Base-by-base conservation (phyloP, 2,888 invertebrate genomes). In the Caenorhabditis drosophilae region DNA sequence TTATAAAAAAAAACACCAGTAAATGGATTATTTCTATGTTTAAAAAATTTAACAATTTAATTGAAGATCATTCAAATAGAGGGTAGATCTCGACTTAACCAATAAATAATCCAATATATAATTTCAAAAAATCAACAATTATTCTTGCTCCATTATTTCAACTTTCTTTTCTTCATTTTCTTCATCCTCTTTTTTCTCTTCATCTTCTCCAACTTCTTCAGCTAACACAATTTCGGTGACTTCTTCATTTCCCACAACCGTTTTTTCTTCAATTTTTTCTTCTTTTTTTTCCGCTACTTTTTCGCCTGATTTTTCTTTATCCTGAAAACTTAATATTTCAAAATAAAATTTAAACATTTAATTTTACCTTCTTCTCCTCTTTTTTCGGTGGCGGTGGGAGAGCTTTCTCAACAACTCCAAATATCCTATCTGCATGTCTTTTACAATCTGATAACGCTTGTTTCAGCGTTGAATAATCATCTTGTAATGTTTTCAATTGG, bases 401-500 rank as follows among this genome's bases (percentile, higher is more conserved):
- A 0, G 67, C 70, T 35, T 77, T 79, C 44, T 82, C 82, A 1
- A 79, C 78, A 18, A 74, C 48, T 3, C 54, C 47, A 22, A 62
- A 63, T 4, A 80, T 69, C 9, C 73, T 57, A 45, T 81, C 78
- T 7, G 75, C 73, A 47, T 71, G 69, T n/a, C 75, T 56, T 36
- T 74, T 75, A 47, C 70, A 75, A 45, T 81, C 80, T 22, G 61
- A 59, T 15, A 81, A 46, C 0, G 78, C 67, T 9, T 61, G 61
- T 40, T 77, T 78, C 66, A 79, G 41, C 7, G 53, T 35, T 2
- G 69, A 59, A 23, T 59, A 60, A 35, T 81, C 81, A 22, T 81
- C 81, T 47, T 64, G 58, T 1, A 38, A 20, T 9, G 58, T 46
- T 22, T 64, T 64, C 31, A 80, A 58, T 22, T 61, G 57, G 27